Base-by-base conservation (phyloP, 2,888 invertebrate genomes). In the Apocheima hispidaria region DNA sequence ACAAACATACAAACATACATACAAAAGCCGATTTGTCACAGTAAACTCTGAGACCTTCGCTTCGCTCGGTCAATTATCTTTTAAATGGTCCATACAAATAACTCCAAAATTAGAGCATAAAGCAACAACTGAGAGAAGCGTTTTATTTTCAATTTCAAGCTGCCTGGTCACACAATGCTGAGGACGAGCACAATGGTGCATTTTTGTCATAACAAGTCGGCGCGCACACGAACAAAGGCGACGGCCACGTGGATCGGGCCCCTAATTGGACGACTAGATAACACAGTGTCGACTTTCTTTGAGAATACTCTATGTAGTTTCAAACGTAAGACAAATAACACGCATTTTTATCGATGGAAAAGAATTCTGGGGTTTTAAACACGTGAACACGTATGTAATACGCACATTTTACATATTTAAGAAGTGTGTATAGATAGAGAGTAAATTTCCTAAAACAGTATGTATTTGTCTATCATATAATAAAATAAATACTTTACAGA, bases 231-330 rank as follows among this genome's bases (percentile, higher is more conserved):
- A 72, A 77, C 74, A 75, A 76, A 74, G 74, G 68, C 57, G 58
- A 59, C 58, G 60, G 65, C 66, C 71, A 69, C 70, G 74, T 70
- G 73, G 71, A 68, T 73, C 69, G 68, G 52, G 33, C 51, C 67
- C 60, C 75, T 79, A 79, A 79, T 79, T 79, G 77, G 78, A 74
- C 70, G 66, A 68, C 68, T 55, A 59, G 58, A 38, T 53, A 48
- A 60, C 48, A 60, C 55, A 49, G 43, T 48, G 41, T 12, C 21
- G 43, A 46, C 33, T 30, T 28, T 50, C 61, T 56, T 59, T 57
- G 48, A 60, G 26, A 6, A 50, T n/a, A n/a, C 46, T 56, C 23
- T 28, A 10, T 26, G 10, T 46, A 43, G 48, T 43, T 52, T 26
- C 33, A 18, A 55, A 46, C 9, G 44, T 38, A 28, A 51, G 33